Evolutionary conservation across 2,113 vertebrate species (phyloP), one percentile per base, ranked within the genome.

Genomic region (Anarhynchus alexandrinus): DNA sequence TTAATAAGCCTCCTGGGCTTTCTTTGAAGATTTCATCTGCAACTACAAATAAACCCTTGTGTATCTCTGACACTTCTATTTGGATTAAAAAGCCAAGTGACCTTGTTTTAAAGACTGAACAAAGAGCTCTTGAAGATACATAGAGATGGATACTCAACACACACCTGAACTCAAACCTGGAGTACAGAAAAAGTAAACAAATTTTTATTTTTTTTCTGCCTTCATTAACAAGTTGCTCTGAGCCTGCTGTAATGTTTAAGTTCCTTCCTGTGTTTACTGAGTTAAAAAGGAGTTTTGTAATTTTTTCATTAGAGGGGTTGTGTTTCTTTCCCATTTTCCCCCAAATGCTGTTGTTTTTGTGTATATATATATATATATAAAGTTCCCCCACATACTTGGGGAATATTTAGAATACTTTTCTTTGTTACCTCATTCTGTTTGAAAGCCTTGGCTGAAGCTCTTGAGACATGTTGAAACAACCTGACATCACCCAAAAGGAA

Each of bases 1-100:
- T 88, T 93, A 89, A 89, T 94, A 89, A 84, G 52, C 27, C 92
- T 82, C 61, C 61, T 84, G 76, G 66, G 83, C 36, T 89, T 96
- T 88, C 71, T 96, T 79, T 88, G 72, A 81, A 91, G 84, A 93
- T 90, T 88, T 94, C 38, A 40, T 82, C 69, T 92, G 47, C 52
- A 89, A 65, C 49, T 70, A n/a, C 47, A 92, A 84, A 92, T 51
- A 92, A 95, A 67, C 15, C 29, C 54, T n/a, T 84, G 17, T 51
- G 52, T 61, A 57, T 69, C 52, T 86, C 38, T 57, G 55, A 66
- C 1, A 20, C 27, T 74, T 86, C 47, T 78, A 6, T 82, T 43
- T 72, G 23, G 8, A 90, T 84, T 93, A 88, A 88, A 91, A 90
- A 84, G 18, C 17, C 9, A 38, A 64, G 36, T 51, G 13, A 49